phyloP scores from a whole-genome alignment of 2,888 invertebrate species.

The Laspeyria flexula region DNA sequence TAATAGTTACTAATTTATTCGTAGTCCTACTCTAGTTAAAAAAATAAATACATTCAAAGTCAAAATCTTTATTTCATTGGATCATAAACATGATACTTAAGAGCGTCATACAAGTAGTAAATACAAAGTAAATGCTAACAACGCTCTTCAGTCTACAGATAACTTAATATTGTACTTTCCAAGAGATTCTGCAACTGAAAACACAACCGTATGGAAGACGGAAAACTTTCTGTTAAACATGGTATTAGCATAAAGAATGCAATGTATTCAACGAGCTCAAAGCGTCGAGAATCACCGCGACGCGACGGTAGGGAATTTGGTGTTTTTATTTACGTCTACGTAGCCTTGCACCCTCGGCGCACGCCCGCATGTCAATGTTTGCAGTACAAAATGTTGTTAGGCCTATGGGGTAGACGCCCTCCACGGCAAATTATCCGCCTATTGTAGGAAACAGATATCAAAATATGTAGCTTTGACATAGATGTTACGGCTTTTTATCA shows the following conservation, averaged over 20 bases:
- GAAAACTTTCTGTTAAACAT: conserved; percentile 14
- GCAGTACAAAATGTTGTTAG: conserved; percentile 51
- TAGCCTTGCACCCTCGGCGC: conserved; percentile 8
- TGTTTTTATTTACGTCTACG: conserved; percentile 50
- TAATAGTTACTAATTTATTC: too few species aligned
- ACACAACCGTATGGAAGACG: neutral
- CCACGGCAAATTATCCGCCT: conserved; percentile 33
- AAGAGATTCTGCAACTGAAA: neutral
- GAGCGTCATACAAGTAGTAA: neutral
- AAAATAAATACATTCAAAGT: too few species aligned
- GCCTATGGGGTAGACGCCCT: conserved; percentile 25
- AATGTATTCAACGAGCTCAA: conserved; percentile 17
- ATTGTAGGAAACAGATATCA: conserved; percentile 31
- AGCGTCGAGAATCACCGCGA: conserved; percentile 7
- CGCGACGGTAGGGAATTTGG: conserved; percentile 46
- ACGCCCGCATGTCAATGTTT: conserved; percentile 69
- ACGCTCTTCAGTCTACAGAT: neutral
- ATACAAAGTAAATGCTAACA: neutral
- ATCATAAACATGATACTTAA: too few species aligned
- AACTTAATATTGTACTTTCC: neutral
- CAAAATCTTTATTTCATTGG: too few species aligned
- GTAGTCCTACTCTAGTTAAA: too few species aligned
- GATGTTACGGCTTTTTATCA: neutral
- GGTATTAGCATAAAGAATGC: conserved; percentile 33
- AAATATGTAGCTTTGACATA: neutral